Conservation (phyloP, 2,113 vertebrate genomes). For the Cinclus cinclus region DNA sequence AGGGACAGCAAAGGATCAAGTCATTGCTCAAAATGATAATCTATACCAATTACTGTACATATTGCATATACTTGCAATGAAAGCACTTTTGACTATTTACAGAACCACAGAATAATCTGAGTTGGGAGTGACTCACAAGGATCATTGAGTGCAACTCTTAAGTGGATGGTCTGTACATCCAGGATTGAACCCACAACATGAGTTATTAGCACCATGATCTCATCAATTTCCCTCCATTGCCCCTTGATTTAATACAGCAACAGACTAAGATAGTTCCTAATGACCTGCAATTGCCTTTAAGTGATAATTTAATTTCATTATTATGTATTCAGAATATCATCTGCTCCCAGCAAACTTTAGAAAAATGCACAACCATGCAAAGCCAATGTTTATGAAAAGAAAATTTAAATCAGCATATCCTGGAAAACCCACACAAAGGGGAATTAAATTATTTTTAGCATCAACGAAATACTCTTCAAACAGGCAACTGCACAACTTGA, state of each 20-base stretch:
- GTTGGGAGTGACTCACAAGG: background rate
- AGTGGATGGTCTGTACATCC: background rate
- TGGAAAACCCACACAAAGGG: background rate
- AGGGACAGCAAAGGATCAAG: background rate
- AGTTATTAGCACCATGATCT: background rate
- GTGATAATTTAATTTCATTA: background rate
- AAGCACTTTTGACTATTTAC: background rate
- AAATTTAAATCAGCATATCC: background rate
- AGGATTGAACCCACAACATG: fast-evolving
- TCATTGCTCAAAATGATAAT: background rate
- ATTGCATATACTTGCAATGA: background rate
- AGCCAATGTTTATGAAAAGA: background rate
- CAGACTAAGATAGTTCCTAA: background rate
- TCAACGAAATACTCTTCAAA: background rate
- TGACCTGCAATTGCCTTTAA: background rate
- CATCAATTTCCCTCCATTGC: background rate
- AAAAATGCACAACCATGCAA: background rate
- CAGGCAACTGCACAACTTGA: background rate
- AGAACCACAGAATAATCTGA: background rate
- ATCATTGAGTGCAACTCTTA: fast-evolving
- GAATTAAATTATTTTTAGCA: background rate
- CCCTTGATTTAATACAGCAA: background rate
- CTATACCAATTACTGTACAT: background rate
- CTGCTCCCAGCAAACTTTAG: background rate
- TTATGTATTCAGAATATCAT: background rate